These are phyloP conservation scores for Lysandra coridon DNA, from an alignment of 2,888 invertebrate genomes.

Conservation along the genomic window DNA sequence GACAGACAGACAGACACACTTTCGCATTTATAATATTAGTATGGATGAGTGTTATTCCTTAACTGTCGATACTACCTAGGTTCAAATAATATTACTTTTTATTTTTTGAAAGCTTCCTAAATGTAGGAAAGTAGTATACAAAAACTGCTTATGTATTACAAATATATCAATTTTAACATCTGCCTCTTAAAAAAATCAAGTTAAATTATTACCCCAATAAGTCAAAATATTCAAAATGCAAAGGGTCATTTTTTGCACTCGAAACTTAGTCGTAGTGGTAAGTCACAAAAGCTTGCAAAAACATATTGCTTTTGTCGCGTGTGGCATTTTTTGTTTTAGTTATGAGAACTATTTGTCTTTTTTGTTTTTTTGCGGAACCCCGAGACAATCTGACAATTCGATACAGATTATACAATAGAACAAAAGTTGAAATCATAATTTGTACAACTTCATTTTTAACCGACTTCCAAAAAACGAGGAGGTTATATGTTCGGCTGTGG, in stretches of 20 bases:
- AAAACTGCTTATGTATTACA: neutral
- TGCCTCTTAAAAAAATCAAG: neutral
- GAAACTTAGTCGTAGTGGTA: slow-evolving; percentile 41
- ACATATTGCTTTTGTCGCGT: slow-evolving; percentile 59
- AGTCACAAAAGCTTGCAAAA: slow-evolving; percentile 48
- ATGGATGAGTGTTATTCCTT: neutral
- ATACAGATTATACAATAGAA: slow-evolving; percentile 17
- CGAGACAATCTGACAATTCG: neutral
- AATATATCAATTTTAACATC: neutral
- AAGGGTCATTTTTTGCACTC: slow-evolving; percentile 25
- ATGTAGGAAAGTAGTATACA: neutral
- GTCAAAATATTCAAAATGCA: neutral
- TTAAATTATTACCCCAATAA: neutral
- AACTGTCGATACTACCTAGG: neutral
- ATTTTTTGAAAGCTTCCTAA: neutral
- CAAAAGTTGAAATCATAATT: slow-evolving; percentile 18
- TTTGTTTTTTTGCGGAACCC: neutral
- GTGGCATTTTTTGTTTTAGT: slow-evolving; percentile 57
- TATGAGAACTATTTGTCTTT: slow-evolving; percentile 31
- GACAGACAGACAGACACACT: too few species aligned
- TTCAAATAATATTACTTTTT: neutral
- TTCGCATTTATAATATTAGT: too few species aligned
- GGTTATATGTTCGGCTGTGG: too few species aligned
- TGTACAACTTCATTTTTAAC: neutral
- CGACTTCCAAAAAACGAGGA: too few species aligned